Base-by-base conservation (phyloP, 2,888 invertebrate genomes). In the Therioaphis trifolii region DNA sequence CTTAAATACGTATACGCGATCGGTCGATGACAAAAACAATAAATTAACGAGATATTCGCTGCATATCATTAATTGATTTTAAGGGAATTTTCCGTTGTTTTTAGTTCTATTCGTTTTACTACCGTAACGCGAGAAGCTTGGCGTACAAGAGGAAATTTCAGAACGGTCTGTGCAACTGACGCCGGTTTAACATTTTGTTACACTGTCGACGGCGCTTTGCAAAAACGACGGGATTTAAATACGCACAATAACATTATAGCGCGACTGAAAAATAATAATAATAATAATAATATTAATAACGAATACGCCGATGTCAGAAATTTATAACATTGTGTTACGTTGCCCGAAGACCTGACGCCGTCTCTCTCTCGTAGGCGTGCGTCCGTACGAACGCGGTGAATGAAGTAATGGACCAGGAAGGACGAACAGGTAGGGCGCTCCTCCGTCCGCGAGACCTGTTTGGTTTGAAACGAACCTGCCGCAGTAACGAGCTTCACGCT, bases 351-450 rank as follows among this genome's bases (percentile, higher is more conserved):
- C 43, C n/a, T 58, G 11, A 35, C 43, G 55, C 46, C 66, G 35
- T 40, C 35, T 3, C 35, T 35, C 35, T 68, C 61, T 55, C 68
- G 79, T 79, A 79, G 79, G 71, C 80, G 80, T 80, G n/a, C 79
- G 29, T 11, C 7, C 35, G 46, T 46, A 27, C 21, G 43, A n/a
- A 52, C 68, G 15, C 49, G 55, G 69, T 72, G 80, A 80, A 80
- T 80, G 80, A 80, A 80, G 80, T 58, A 80, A 80, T 71, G 71
- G 80, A 72, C 80, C 80, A 80, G 80, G 80, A 80, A 80, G 80
- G 80, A 80, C 80, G 79, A 71, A 80, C 80, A 29, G 80, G 80
- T 80, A 80, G 80, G 80, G 80, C 80, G 80, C 80, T 80, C 71
- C 71, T 61, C 78, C 80, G 40, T 61, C 55, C 69, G 40, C 68